Percentiles rank a stretch among this genome's conserved stretches.
phyloP scores from a whole-genome alignment of 2,797 vertebrate species.

The Pyrocephalus nanus region DNA sequence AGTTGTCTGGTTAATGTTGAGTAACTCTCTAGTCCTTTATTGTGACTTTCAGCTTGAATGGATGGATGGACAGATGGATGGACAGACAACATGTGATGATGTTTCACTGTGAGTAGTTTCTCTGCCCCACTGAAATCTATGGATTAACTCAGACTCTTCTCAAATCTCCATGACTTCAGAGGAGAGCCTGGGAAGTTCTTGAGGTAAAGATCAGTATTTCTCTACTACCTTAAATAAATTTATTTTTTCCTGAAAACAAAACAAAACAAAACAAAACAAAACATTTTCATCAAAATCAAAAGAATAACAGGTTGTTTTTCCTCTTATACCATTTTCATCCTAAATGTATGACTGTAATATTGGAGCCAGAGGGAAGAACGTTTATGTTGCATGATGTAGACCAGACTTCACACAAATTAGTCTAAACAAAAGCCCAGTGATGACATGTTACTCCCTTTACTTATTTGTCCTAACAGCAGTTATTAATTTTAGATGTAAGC shows the following conservation, averaged over 20 bases:
- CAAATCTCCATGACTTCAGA: not conserved
- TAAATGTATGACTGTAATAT: constrained; percentile 54
- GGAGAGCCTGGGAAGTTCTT: not conserved
- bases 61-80: not conserved
- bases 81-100: fast-evolving
- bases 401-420: constrained; percentile 58
- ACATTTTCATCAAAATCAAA: constrained; percentile 52
- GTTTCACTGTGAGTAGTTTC: not conserved
- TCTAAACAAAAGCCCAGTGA: constrained; percentile 69
- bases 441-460: constrained; percentile 53
- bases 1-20: not conserved
- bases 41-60: not conserved
- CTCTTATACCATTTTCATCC: constrained; percentile 38
- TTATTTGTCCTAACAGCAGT: constrained; percentile 60
- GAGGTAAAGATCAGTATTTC: not conserved
- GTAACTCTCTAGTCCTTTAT: not conserved
- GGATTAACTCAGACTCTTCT: not conserved
- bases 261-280: not conserved
- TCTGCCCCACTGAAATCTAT: not conserved
- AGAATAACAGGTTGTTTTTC: constrained; percentile 27
- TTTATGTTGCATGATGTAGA: constrained; percentile 48
- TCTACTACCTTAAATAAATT: not conserved
- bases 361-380: not conserved
- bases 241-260: not conserved
- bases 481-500: constrained; percentile 72